phyloP scores from a whole-genome alignment of 1,140 invertebrate genomes.

The Bombyx mandarina region DNA sequence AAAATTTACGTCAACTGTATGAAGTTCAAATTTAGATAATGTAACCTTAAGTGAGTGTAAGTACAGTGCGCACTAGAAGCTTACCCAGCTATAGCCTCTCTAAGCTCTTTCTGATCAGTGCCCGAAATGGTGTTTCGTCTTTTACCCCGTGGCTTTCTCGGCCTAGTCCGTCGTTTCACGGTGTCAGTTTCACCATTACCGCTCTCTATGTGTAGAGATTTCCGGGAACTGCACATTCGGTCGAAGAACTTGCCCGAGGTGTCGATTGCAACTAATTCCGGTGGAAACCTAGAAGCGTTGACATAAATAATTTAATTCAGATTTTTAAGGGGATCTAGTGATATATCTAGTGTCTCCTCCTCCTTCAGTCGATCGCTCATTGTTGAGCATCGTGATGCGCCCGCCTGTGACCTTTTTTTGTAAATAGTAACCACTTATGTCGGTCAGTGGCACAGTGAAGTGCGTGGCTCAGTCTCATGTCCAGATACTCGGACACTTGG shows the following conservation, averaged over 20 bases:
- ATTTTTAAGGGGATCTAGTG: too few species aligned
- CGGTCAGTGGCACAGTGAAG: too few species aligned
- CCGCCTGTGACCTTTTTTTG: too few species aligned
- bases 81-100: conserved; percentile 84
- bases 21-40: conserved; percentile 36
- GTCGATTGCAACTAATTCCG: conserved; percentile 89
- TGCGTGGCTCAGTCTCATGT: too few species aligned
- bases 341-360: too few species aligned
- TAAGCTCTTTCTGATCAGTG: conserved; percentile 88
- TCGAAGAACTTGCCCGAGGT: conserved; percentile 88
- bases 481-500: too few species aligned
- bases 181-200: conserved; percentile 69
- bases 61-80: conserved; percentile 68
- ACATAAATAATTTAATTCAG: too few species aligned
- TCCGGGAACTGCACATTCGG: conserved; percentile 85
- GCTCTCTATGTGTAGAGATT: conserved; percentile 80
- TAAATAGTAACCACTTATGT: too few species aligned
- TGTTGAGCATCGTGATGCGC: too few species aligned
- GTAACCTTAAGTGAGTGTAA: conserved; percentile 36
- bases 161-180: conserved; percentile 79
- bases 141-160: conserved; percentile 82
- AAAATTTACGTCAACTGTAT: conserved; percentile 2
- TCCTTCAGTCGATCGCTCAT: too few species aligned
- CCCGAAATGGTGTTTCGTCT: conserved; percentile 92
- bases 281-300: conserved; percentile 79